These are phyloP conservation scores for Heliconius ismenius DNA, from an alignment of 2,888 invertebrate species.

Conservation along the genomic window DNA sequence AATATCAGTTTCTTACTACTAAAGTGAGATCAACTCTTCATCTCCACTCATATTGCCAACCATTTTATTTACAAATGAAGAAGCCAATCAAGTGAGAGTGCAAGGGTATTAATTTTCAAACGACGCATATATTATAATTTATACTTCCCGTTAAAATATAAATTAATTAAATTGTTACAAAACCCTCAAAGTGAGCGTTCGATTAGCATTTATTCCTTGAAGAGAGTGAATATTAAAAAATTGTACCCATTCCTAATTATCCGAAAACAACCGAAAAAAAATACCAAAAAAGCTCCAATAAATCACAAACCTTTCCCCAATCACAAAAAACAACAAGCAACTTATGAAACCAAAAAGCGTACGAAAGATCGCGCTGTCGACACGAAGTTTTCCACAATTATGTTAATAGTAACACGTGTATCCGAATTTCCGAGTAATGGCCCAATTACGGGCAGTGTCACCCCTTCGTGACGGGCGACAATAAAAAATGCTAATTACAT, in stretches of 20 bases:
- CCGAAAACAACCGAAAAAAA: not conserved
- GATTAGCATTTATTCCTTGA: not conserved
- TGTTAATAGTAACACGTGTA: constrained; percentile 46
- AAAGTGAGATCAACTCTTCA: too few species aligned
- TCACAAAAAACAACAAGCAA: not conserved
- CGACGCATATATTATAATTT: not conserved
- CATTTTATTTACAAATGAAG: too few species aligned
- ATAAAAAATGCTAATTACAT: constrained; percentile 49
- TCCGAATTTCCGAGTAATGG: constrained; percentile 42
- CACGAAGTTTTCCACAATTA: constrained; percentile 42
- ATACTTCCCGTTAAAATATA: not conserved
- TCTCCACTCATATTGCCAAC: too few species aligned
- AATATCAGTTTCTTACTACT: too few species aligned
- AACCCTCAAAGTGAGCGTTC: not conserved
- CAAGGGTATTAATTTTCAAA: too few species aligned
- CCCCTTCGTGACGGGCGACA: constrained; percentile 46
- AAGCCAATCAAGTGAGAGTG: too few species aligned
- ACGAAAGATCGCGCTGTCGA: constrained; percentile 33
- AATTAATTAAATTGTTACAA: not conserved
- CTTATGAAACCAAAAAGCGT: constrained; percentile 31
- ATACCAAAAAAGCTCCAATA: not conserved
- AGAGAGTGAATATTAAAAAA: too few species aligned
- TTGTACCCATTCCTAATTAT: too few species aligned
- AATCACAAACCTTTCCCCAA: not conserved
- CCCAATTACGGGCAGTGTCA: constrained; percentile 41